Evolutionary conservation across 2,113 vertebrate genomes (phyloP).

Genomic region (Tragulus kanchil): DNA sequence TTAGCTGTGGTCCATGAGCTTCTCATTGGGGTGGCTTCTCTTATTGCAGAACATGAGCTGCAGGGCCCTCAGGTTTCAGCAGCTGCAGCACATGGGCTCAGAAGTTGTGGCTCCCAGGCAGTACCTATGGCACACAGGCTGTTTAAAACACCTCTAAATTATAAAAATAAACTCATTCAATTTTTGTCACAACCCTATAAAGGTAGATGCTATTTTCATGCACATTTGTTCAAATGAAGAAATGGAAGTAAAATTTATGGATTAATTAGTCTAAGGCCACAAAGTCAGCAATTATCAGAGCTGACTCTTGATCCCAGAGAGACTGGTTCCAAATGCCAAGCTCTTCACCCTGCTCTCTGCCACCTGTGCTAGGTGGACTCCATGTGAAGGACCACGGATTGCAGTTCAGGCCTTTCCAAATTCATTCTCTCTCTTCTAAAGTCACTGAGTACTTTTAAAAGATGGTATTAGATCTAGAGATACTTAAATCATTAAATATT

Average conservation of each 20-base stretch:
- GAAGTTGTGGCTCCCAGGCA: neutral
- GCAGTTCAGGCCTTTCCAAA: neutral
- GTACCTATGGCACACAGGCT: neutral
- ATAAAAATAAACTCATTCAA: neutral
- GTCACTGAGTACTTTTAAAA: neutral
- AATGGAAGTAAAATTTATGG: neutral
- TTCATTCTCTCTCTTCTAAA: neutral
- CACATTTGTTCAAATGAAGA: conserved; percentile 31
- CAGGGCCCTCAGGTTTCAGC: neutral
- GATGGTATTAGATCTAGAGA: neutral
- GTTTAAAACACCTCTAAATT: neutral
- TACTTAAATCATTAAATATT: neutral
- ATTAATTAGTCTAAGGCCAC: neutral
- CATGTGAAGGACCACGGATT: neutral
- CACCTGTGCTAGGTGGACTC: neutral
- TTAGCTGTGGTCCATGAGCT: neutral
- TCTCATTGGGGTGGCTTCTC: neutral
- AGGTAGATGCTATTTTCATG: neutral
- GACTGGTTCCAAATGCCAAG: neutral
- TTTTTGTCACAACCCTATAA: neutral
- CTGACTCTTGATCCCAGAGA: neutral
- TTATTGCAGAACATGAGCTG: neutral
- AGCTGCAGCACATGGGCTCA: neutral
- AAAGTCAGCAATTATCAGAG: neutral
- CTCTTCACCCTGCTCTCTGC: neutral